These are phyloP conservation scores for Cecidostiba fungosa DNA, from an alignment of 2,888 invertebrate genomes.

Conservation along the genomic window DNA sequence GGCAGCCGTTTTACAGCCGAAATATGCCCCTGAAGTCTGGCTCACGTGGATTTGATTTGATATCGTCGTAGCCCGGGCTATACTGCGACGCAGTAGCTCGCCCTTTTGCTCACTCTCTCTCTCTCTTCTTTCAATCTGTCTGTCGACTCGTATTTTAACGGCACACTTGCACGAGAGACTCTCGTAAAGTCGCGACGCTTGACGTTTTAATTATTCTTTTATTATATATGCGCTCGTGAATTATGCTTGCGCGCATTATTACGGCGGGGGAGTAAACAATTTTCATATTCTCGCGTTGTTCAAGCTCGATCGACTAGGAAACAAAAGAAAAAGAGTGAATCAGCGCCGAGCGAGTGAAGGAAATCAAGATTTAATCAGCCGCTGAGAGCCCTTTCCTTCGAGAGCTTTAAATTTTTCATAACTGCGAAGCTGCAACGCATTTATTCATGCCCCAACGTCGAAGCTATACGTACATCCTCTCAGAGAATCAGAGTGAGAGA, in stretches of 20 bases:
- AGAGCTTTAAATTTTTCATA: neutral
- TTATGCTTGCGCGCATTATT: neutral
- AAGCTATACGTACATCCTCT: neutral
- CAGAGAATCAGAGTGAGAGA: neutral
- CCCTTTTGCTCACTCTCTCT: neutral
- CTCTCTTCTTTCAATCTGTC: slow-evolving; percentile 16
- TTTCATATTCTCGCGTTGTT: neutral
- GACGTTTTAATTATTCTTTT: slow-evolving; percentile 1
- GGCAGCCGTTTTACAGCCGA: slow-evolving; percentile 17
- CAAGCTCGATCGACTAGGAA: no score
- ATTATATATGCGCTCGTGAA: neutral
- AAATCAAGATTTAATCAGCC: slow-evolving; percentile 10
- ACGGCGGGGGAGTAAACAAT: neutral
- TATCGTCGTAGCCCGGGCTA: neutral
- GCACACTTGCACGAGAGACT: neutral
- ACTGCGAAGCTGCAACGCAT: neutral
- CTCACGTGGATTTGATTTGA: slow-evolving; percentile 5
- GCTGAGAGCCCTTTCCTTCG: neutral
- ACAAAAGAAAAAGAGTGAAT: neutral
- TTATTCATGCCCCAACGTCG: neutral
- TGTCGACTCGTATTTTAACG: neutral
- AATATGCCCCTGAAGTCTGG: slow-evolving; percentile 25
- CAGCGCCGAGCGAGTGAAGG: neutral
- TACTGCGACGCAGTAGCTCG: neutral
- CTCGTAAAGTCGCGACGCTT: neutral